Percentiles rank a stretch among this genome's conserved stretches.
Conservation (phyloP, 2,888 invertebrate species). For the Dendrolimus pini region DNA sequence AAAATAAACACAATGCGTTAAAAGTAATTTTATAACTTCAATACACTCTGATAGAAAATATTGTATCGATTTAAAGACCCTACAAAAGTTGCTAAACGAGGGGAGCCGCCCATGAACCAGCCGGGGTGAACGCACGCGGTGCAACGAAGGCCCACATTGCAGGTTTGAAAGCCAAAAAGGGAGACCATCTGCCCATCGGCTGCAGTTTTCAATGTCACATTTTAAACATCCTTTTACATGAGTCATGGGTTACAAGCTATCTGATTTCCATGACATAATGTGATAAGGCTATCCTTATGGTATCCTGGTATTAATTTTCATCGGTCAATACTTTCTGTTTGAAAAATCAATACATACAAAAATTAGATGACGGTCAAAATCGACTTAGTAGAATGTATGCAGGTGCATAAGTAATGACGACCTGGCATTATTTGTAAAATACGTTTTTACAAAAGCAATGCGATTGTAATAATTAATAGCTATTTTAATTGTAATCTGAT, state of each 20-base stretch:
- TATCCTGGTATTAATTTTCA: neutral
- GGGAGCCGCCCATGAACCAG: slow-evolving; percentile 31
- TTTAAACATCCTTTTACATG: slow-evolving; percentile 29
- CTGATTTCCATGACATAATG: slow-evolving; percentile 1
- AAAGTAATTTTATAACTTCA: too few relatives aligned
- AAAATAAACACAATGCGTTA: too few relatives aligned
- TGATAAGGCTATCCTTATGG: neutral
- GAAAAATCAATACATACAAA: slow-evolving; percentile 19
- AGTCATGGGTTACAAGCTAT: slow-evolving; percentile 17
- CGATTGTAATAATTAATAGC: too few relatives aligned
- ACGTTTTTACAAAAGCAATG: too few relatives aligned
- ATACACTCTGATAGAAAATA: slow-evolving; percentile 17
- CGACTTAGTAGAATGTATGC: too few relatives aligned
- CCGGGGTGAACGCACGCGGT: slow-evolving; percentile 51
- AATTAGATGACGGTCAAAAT: too few relatives aligned
- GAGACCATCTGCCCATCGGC: slow-evolving; percentile 33
- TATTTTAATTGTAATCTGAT: too few relatives aligned
- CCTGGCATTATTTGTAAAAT: too few relatives aligned
- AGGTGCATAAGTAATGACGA: too few relatives aligned
- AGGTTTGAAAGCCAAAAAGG: slow-evolving; percentile 52
- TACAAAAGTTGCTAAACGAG: slow-evolving; percentile 39
- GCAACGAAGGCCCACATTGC: slow-evolving; percentile 37
- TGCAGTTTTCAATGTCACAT: slow-evolving; percentile 28
- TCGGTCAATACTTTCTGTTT: neutral
- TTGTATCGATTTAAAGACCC: slow-evolving; percentile 63